phyloP scores from a whole-genome alignment of 64 coral and sea anemone genomes.

The Porites lutea region DNA sequence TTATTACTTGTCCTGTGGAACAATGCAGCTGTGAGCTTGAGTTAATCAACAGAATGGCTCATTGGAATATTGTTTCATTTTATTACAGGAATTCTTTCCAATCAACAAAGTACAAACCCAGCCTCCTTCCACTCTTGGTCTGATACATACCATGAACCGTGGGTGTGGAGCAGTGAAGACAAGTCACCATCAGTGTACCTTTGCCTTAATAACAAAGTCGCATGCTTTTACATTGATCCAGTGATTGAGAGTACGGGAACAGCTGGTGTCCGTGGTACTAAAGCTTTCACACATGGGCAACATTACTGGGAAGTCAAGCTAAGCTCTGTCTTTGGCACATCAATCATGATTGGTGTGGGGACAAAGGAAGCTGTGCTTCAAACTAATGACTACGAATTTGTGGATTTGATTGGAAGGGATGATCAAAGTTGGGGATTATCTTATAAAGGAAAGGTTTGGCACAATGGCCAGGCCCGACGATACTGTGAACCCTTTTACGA shows the following conservation, averaged over 20 bases:
- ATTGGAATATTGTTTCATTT: neutral
- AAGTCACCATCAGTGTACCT: constrained; percentile 83
- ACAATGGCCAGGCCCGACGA: constrained; percentile 58
- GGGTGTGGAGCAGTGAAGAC: constrained; percentile 83
- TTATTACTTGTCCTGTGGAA: no score
- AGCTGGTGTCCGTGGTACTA: constrained; percentile 82
- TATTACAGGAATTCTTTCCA: constrained; percentile 50
- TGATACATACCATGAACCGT: constrained; percentile 75
- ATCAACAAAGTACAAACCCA: neutral
- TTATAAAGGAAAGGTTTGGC: constrained; percentile 87
- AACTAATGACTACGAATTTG: constrained; percentile 90
- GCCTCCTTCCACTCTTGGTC: constrained; percentile 66
- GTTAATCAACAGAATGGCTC: neutral
- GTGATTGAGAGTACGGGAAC: constrained; percentile 88
- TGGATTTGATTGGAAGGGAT: constrained; percentile 84
- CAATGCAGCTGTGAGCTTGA: neutral
- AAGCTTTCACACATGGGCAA: constrained; percentile 87
- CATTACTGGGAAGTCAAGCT: constrained; percentile 96
- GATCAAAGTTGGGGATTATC: constrained; percentile 91
- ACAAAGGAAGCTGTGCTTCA: constrained; percentile 83
- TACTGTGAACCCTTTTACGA: constrained; percentile 95
- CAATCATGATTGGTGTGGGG: constrained; percentile 91
- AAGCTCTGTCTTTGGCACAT: constrained; percentile 77
- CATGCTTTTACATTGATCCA: constrained; percentile 93
- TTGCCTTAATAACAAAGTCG: constrained; percentile 78